A percentile compares a stretch with the other conserved stretches of the same genome.
Conservation (phyloP, 2,113 vertebrate species). For the Arvicanthis niloticus region DNA sequence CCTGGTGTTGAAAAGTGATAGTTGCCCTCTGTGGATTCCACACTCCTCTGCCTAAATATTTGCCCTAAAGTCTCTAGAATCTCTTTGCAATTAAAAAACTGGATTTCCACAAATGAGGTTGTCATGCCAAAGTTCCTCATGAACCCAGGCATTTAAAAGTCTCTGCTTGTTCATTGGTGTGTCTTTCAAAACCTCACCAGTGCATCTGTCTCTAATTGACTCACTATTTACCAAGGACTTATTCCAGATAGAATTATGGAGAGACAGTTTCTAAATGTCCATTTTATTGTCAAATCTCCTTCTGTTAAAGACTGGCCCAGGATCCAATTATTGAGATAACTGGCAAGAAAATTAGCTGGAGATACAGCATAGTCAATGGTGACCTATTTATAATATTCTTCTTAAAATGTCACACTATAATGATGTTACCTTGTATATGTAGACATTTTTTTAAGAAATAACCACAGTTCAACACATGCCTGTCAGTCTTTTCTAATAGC, state of each 20-base stretch:
- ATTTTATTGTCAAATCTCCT: slow-evolving; percentile 73
- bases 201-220: slow-evolving; percentile 74
- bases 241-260: slow-evolving; percentile 67
- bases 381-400: slow-evolving; percentile 77
- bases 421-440: slow-evolving; percentile 45
- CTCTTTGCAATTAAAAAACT: slow-evolving; percentile 44
- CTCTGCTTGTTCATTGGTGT: not conserved
- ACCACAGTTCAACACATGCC: slow-evolving; percentile 26
- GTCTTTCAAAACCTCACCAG: slow-evolving; percentile 51
- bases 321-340: slow-evolving; percentile 76
- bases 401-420: slow-evolving; percentile 76
- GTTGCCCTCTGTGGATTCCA: slow-evolving; percentile 15
- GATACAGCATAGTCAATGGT: slow-evolving; percentile 45
- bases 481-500: slow-evolving; percentile 18
- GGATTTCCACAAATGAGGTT: slow-evolving; percentile 44
- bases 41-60: slow-evolving; percentile 32
- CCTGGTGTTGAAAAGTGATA: not conserved
- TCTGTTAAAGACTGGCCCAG: slow-evolving; percentile 71
- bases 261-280: slow-evolving; percentile 71
- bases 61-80: slow-evolving; percentile 29
- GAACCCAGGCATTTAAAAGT: slow-evolving; percentile 56
- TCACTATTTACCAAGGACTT: slow-evolving; percentile 72
- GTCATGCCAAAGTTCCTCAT: slow-evolving; percentile 61
- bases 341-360: slow-evolving; percentile 77
- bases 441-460: slow-evolving; percentile 58